Evolutionary conservation across 2,888 invertebrate species (phyloP).

Genomic region (Lacanobia wlatinum): DNA sequence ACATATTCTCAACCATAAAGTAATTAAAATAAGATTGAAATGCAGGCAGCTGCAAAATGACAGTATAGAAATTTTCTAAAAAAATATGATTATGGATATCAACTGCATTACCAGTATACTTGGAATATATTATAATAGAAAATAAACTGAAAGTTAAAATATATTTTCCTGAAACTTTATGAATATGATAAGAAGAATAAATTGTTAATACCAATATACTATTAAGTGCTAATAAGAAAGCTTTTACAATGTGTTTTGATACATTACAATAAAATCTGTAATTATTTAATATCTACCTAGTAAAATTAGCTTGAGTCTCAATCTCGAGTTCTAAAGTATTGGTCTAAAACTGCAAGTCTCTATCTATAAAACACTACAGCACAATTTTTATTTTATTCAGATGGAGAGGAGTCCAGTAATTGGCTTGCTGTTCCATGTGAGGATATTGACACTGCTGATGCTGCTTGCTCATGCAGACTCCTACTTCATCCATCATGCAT

Average conservation of each 20-base stretch:
- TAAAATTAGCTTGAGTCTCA: not conserved
- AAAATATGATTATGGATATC: not conserved
- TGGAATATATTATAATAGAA: no score
- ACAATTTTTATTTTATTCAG: slow-evolving; percentile 85
- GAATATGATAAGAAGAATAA: no score
- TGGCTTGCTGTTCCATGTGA: slow-evolving; percentile 97
- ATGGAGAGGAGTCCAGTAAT: slow-evolving; percentile 99
- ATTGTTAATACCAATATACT: not conserved
- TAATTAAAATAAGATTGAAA: no score
- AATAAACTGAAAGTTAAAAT: no score
- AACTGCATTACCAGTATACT: not conserved
- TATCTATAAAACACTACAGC: not conserved
- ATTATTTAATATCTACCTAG: not conserved
- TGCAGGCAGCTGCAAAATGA: no score
- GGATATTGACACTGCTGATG: slow-evolving; percentile 96
- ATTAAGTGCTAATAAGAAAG: not conserved
- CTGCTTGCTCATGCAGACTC: slow-evolving; percentile 96
- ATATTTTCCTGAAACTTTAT: no score
- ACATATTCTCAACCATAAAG: not conserved
- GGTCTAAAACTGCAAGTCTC: not conserved
- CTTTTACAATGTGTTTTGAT: not conserved
- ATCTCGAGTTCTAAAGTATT: not conserved
- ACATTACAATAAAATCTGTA: not conserved
- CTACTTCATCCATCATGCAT: slow-evolving; percentile 98
- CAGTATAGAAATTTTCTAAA: not conserved